Base-by-base conservation (phyloP, 2,113 vertebrate species). In the Tragelaphus buxtoni region DNA sequence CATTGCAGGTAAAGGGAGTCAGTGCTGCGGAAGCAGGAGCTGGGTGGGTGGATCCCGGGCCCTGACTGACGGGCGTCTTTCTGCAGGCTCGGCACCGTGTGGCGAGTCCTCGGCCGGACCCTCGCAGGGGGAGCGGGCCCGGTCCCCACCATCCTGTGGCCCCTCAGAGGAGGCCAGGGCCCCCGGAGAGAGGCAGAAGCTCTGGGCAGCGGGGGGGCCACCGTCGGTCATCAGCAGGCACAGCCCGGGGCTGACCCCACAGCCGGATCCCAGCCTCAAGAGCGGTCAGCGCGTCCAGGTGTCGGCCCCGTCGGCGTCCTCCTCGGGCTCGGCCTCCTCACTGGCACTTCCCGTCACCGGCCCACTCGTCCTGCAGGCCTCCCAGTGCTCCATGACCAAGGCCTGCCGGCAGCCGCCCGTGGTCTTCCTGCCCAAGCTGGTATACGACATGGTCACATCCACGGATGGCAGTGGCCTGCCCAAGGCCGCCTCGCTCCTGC, bases 401-500 rank as follows among this genome's bases (percentile, higher is more conserved):
- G 98, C 99, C 63, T 98, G 98, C 63, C 99, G 98, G 93, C 99
- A 99, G 47, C 99, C 99, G 0, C 99, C 99, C 1, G 97, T 99
- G 12, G 99, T 99, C 98, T 99, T 99, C 94, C 99, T 99, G 87
- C 99, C 99, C 82, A 99, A 99, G 91, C 98, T 99, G 26, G 99
- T 99, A 49, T 99, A 99, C 0, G 99, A 99, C 96, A 98, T 99
- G 63, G 98, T 99, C 93, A 99, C 99, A 9, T 99, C 99, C 94
- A 99, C 99, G 0, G 99, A 99, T 96, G 98, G 99, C 98, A 99
- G 99, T 0, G 99, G 99, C 14, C 99, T 99, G 96, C 99, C 99
- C 32, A 99, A 99, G 82, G 99, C 99, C 2, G 99, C 99, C 61
- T 99, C 99, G 1, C 99, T 99, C 92, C 98, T 99, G 97, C 99